Conservation (phyloP, 2,888 invertebrate genomes). For the Taenaris catops region DNA sequence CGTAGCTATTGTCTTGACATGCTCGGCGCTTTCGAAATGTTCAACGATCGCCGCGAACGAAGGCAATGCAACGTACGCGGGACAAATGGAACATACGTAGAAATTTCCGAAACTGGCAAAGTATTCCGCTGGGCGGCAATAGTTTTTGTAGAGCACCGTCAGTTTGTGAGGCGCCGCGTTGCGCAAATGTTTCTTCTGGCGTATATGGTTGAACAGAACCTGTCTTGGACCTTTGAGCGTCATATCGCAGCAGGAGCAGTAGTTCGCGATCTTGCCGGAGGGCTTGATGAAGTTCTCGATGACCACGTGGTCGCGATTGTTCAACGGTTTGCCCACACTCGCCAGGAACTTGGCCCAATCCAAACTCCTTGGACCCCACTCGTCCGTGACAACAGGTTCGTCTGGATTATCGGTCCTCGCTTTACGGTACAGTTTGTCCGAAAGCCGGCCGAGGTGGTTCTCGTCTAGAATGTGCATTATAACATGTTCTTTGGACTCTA, state of each 20-base stretch:
- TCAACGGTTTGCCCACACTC: slow-evolving; percentile 59
- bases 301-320: slow-evolving; percentile 60
- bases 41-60: slow-evolving; percentile 65
- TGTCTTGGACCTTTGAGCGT: slow-evolving; percentile 66
- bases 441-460: slow-evolving; percentile 57
- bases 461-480: slow-evolving; percentile 64
- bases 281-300: slow-evolving; percentile 70
- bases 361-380: slow-evolving; percentile 68
- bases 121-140: slow-evolving; percentile 63
- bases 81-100: slow-evolving; percentile 61
- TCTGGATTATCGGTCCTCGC: slow-evolving; percentile 51
- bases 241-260: slow-evolving; percentile 67
- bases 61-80: slow-evolving; percentile 51
- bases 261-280: slow-evolving; percentile 63
- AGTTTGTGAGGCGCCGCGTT: slow-evolving; percentile 67
- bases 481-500: slow-evolving; percentile 47
- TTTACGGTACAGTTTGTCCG: slow-evolving; percentile 56
- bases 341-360: slow-evolving; percentile 71
- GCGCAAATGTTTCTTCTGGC: slow-evolving; percentile 68
- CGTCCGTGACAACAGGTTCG: slow-evolving; percentile 55
- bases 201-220: slow-evolving; percentile 67
- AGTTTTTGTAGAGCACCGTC: slow-evolving; percentile 54
- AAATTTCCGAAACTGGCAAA: slow-evolving; percentile 70
- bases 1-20: slow-evolving; percentile 54
- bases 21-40: slow-evolving; percentile 57